These are phyloP conservation scores for Pantherophis alleghaniensis DNA, from an alignment of 2,797 vertebrate genomes.

Conservation along the genomic window DNA sequence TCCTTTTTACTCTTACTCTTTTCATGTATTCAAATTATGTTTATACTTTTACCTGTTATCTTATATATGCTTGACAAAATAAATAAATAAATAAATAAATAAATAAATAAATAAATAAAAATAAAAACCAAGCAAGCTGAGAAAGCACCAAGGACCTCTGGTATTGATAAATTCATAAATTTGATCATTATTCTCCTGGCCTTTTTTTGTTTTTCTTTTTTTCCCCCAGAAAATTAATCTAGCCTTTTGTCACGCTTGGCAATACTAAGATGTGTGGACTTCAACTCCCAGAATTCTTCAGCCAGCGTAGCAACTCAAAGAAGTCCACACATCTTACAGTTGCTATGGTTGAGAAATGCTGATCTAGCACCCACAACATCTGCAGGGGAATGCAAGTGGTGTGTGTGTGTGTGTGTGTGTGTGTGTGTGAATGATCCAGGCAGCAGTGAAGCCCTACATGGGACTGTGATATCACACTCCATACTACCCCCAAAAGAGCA, in stretches of 20 bases:
- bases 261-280: too few relatives aligned
- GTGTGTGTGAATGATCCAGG: neutral
- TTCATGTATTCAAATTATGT: too few relatives aligned
- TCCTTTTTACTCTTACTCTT: too few relatives aligned
- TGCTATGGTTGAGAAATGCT: too few relatives aligned
- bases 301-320: too few relatives aligned
- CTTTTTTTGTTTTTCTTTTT: constrained; percentile 9
- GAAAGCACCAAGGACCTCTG: too few relatives aligned
- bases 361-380: neutral
- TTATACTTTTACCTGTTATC: too few relatives aligned
- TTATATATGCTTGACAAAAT: too few relatives aligned
- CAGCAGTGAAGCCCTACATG: neutral
- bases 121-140: neutral
- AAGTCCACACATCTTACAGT: too few relatives aligned
- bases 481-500: neutral
- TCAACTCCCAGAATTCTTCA: too few relatives aligned
- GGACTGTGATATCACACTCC: neutral
- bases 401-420: neutral
- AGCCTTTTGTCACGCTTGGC: neutral
- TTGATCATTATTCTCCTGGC: constrained; percentile 43
- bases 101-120: too few relatives aligned
- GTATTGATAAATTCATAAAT: constrained; percentile 59
- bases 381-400: neutral
- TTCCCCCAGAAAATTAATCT: constrained; percentile 54
- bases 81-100: too few relatives aligned